A percentile compares a stretch with the other conserved stretches of the same genome.
These are phyloP conservation scores for Campoplex capitator DNA, from an alignment of 2,888 invertebrate species.

Conservation along the genomic window DNA sequence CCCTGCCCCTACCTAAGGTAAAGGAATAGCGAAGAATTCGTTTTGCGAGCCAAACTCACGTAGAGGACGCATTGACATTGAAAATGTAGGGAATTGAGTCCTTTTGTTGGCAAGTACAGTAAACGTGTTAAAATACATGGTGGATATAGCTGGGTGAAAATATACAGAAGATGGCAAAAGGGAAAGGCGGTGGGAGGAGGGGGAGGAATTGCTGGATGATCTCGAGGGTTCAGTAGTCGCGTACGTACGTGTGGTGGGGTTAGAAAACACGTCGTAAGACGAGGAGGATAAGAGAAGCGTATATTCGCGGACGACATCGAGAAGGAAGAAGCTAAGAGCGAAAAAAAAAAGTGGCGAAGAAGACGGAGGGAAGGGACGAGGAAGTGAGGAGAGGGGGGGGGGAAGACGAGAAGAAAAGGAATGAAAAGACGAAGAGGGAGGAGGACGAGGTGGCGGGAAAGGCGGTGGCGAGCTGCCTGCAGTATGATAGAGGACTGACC, in stretches of 20 bases:
- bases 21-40: slow-evolving; percentile 53
- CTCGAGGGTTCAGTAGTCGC: slow-evolving; percentile 67
- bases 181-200: slow-evolving; percentile 28
- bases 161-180: slow-evolving; percentile 42
- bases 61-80: background rate
- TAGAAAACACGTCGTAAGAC: slow-evolving; percentile 59
- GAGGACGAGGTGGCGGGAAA: slow-evolving; percentile 62
- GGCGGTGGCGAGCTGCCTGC: slow-evolving; percentile 76
- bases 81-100: background rate
- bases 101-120: background rate
- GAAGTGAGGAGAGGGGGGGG: slow-evolving; percentile 36
- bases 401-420: slow-evolving; percentile 44
- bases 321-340: slow-evolving; percentile 55
- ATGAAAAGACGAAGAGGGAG: slow-evolving; percentile 52
- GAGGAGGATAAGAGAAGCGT: slow-evolving; percentile 46
- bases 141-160: slow-evolving; percentile 42
- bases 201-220: slow-evolving; percentile 38
- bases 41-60: slow-evolving; percentile 25
- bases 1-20: too few species aligned
- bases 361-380: slow-evolving; percentile 44
- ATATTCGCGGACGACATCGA: slow-evolving; percentile 45
- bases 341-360: slow-evolving; percentile 41
- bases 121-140: slow-evolving; percentile 34
- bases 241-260: slow-evolving; percentile 49
- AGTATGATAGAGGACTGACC: slow-evolving; percentile 84